phyloP scores from a whole-genome alignment of 1,140 invertebrate genomes.

The Dermatophagoides farinae region DNA sequence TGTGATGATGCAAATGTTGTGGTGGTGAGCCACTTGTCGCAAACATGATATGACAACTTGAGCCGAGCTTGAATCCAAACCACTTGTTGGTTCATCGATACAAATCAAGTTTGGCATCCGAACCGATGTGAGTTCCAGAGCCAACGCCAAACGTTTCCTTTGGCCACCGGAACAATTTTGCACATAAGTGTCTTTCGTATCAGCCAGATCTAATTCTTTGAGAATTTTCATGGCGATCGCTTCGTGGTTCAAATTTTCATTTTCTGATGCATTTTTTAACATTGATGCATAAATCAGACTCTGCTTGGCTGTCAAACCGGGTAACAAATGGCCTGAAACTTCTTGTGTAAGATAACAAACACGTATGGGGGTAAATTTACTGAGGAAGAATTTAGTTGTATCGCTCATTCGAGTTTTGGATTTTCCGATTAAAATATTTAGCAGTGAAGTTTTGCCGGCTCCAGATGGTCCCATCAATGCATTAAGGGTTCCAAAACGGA shows the following conservation, averaged over 20 bases:
- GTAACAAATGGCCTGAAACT: neutral
- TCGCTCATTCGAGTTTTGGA: neutral
- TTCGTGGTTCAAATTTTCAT: neutral
- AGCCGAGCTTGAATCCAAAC: slow-evolving; percentile 5
- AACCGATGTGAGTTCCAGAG: slow-evolving; percentile 62
- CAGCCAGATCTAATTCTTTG: neutral
- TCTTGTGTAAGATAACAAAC: neutral
- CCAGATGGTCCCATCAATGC: slow-evolving; percentile 19
- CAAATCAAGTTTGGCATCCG: slow-evolving; percentile 85
- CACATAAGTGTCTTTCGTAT: neutral
- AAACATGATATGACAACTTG: neutral
- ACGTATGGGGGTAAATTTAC: neutral
- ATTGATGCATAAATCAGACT: neutral
- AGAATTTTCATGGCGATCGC: neutral
- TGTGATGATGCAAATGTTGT: slow-evolving; percentile 47
- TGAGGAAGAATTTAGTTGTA: neutral
- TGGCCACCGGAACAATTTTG: slow-evolving; percentile 43
- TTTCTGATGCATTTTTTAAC: neutral
- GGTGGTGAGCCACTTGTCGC: neutral
- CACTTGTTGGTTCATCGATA: slow-evolving; percentile 80
- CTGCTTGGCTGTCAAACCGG: slow-evolving; percentile 1
- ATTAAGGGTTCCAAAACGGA: neutral
- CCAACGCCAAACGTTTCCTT: slow-evolving; percentile 71
- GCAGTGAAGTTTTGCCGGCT: slow-evolving; percentile 20
- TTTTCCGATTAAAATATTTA: slow-evolving; percentile 11